Base-by-base conservation (phyloP, 2,888 invertebrate species). In the Galeruca laticollis region DNA sequence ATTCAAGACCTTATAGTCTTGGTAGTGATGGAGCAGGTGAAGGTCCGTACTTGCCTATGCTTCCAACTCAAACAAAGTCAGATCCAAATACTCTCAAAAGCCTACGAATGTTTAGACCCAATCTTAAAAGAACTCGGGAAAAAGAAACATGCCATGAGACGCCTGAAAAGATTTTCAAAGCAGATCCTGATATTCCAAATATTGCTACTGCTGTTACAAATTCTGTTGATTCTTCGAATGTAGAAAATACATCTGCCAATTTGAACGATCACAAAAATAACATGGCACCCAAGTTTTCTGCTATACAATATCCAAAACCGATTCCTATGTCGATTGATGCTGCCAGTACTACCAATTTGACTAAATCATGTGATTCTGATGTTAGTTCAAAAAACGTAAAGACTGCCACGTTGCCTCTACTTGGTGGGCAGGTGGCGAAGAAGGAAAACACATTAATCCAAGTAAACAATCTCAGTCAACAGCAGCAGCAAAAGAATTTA, bases 61-160 rank as follows among this genome's bases (percentile, higher is more conserved):
- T 78, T 62, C 77, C 76, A 33, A 70, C 75, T 15, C 76, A 75
- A 59, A 65, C 77, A 13, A 83, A 81, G 69, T 84, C 88, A 72
- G 87, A 89, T 78, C 88, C 89, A 1, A 85, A 86, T 15, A 88
- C 88, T 6, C 80, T 89, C 2, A 88, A 88, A 79, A 86, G 87
- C 4, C 78, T 89, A 52, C 80, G 88, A 69, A 87, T 87, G 86
- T 89, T 87, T 73, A 83, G 89, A 75, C 87, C 86, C 2, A 83
- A 78, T 62, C 75, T 84, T 26, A 86, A 86, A 73, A 78, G 83
- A 57, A 65, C 72, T 40, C 71, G 73, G 61, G 76, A 76, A 20
- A 71, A 69, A 33, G 74, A 74, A 26, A 21, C 68, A 33, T 62
- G 40, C 18, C 68, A 70, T 52, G 70, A 40, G 11, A 61, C 54